Evolutionary conservation across 2,797 vertebrate species (phyloP).

Genomic region (Mormyrops boulengeri): DNA sequence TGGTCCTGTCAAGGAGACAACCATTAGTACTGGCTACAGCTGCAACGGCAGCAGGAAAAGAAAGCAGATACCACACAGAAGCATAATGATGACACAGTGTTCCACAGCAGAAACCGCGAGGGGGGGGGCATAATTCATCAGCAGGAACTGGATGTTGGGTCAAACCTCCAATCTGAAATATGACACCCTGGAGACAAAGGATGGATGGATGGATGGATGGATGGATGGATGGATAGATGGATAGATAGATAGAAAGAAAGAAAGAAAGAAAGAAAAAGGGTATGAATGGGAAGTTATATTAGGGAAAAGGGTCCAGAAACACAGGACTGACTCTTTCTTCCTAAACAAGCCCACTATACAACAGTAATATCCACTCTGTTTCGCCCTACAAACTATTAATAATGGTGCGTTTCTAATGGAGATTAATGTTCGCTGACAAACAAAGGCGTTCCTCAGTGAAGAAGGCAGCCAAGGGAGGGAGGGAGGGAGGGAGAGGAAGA

Average conservation of each 20-base stretch:
- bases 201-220: neutral
- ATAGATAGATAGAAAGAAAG: neutral
- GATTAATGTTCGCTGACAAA: constrained; percentile 47
- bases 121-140: neutral
- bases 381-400: constrained; percentile 35
- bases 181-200: neutral
- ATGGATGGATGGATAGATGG: neutral
- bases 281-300: neutral
- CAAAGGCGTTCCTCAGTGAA: constrained; percentile 21
- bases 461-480: neutral
- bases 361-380: constrained; percentile 25
- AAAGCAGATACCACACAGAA: neutral
- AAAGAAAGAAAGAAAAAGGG: neutral
- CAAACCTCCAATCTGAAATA: neutral
- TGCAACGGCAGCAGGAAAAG: neutral
- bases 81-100: neutral
- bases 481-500: neutral
- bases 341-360: constrained; percentile 8
- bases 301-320: neutral
- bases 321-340: constrained; percentile 5
- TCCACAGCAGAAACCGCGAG: neutral
- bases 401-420: constrained; percentile 42
- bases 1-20: neutral
- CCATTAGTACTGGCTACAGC: neutral
- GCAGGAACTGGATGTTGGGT: neutral